Percentiles rank a stretch among this genome's conserved stretches.
phyloP scores from a whole-genome alignment of 2,113 vertebrate genomes.

The Todiramphus chloris region DNA sequence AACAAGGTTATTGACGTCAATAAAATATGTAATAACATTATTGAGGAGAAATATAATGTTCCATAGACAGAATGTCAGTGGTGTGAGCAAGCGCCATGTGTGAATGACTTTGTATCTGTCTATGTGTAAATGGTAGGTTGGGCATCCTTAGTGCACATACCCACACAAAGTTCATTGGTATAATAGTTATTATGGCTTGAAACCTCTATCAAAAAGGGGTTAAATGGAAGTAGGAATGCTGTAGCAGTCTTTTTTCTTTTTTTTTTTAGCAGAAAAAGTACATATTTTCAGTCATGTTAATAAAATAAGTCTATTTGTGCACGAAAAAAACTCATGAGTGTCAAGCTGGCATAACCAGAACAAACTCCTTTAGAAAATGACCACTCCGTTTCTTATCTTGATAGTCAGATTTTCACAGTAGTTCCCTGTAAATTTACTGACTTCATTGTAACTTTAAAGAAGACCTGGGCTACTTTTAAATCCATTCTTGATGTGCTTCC shows the following conservation, averaged over 20 bases:
- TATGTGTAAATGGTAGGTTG: not conserved
- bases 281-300: not conserved
- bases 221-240: not conserved
- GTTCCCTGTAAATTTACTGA: not conserved
- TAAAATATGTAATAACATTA: conserved; percentile 1
- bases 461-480: not conserved
- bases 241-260: not conserved
- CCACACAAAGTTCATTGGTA: not conserved
- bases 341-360: not conserved
- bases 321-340: not conserved
- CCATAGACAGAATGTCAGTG: not conserved
- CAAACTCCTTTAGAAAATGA: not conserved
- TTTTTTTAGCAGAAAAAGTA: not conserved
- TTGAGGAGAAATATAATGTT: not conserved
- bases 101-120: no score
- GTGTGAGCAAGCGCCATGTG: not conserved
- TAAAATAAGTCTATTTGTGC: not conserved
- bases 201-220: not conserved
- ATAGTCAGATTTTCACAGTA: not conserved
- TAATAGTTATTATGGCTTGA: not conserved
- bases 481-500: not conserved
- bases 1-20: conserved; percentile 20
- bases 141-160: not conserved
- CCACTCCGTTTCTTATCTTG: not conserved
- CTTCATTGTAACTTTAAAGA: not conserved